Percentiles rank a stretch among this genome's conserved stretches.
phyloP scores from a whole-genome alignment of 2,797 vertebrate species.

The Threskiornis aethiopicus region DNA sequence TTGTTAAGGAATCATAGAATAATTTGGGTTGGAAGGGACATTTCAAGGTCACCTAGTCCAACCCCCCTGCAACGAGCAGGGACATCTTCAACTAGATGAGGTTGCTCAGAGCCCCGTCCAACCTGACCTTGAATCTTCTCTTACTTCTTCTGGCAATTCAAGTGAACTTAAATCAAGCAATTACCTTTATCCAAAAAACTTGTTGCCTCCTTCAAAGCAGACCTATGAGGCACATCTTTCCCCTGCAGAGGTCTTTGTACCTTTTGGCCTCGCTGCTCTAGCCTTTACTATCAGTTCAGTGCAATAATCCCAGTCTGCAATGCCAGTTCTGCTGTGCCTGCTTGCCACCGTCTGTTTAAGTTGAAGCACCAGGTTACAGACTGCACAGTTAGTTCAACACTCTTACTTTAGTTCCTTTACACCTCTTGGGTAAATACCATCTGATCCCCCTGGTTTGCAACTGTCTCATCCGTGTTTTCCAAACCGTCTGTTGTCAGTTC shows the following conservation, averaged over 20 bases:
- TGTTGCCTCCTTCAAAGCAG: background rate
- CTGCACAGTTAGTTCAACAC: background rate
- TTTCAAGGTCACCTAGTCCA: background rate
- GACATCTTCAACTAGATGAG: background rate
- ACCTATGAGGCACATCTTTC: background rate
- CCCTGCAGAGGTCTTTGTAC: background rate
- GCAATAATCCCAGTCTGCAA: background rate
- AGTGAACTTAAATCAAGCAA: background rate
- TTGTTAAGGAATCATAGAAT: background rate
- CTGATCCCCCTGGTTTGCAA: slow-evolving; percentile 10
- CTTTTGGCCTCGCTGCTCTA: background rate
- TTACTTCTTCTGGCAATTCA: background rate
- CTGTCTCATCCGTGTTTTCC: slow-evolving; percentile 16
- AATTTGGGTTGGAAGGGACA: background rate
- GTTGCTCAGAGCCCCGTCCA: background rate
- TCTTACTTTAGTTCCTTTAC: slow-evolving; percentile 13
- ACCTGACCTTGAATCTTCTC: background rate
- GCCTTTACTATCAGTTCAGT: background rate
- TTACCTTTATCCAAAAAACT: background rate
- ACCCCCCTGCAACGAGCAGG: background rate
- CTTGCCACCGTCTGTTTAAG: background rate
- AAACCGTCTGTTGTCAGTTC: slow-evolving; percentile 8
- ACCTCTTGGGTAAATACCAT: slow-evolving; percentile 50
- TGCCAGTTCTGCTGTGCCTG: background rate
- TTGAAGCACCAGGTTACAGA: slow-evolving; percentile 13